A percentile compares a stretch with the other conserved stretches of the same genome.
Conservation (phyloP, 2,113 vertebrate genomes). For the Pachyramphus minor region DNA sequence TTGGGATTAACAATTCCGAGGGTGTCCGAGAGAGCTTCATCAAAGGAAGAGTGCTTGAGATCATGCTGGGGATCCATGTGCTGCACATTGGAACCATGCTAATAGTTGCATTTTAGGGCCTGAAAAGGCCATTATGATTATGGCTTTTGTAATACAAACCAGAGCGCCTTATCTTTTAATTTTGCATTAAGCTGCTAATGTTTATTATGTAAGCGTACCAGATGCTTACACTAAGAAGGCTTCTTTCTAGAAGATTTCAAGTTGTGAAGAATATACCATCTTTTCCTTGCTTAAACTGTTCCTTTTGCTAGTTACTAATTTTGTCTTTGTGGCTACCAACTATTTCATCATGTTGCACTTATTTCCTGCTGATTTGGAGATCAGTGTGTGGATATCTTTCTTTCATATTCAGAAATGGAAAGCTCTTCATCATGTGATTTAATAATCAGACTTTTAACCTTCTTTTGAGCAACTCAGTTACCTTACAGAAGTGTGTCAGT, state of each 20-base stretch:
- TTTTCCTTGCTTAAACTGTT: not conserved
- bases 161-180: conserved; percentile 1
- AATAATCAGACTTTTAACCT: not conserved
- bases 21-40: not conserved
- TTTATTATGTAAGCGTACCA: not conserved
- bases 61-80: not conserved
- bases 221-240: not conserved
- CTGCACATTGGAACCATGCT: not conserved
- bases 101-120: not conserved
- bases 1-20: not conserved
- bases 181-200: conserved; percentile 34
- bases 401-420: not conserved
- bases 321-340: not conserved
- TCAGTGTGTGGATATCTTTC: not conserved
- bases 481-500: not conserved
- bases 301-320: not conserved
- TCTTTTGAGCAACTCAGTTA: not conserved
- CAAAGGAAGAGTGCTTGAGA: not conserved
- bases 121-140: conserved; percentile 3
- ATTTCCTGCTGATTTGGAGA: not conserved
- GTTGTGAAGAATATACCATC: not conserved
- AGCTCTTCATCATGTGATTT: not conserved
- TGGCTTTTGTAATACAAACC: not conserved
- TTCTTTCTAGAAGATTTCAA: not conserved
- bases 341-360: not conserved